Evolutionary conservation across 2,797 vertebrate species (phyloP).

Genomic region (Chrosomus eos): DNA sequence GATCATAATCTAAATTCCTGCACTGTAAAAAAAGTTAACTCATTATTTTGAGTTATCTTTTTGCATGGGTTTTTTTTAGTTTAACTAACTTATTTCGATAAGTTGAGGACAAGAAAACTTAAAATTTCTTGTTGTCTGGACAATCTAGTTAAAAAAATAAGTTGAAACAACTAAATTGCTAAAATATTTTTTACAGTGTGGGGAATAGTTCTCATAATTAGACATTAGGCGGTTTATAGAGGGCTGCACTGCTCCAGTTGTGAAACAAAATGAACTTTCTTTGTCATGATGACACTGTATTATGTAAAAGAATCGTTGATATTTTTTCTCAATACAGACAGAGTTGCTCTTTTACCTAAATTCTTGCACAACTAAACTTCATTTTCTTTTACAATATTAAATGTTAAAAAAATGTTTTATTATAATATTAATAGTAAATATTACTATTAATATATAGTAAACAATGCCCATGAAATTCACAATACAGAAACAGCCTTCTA

Average conservation of each 20-base stretch:
- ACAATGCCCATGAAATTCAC: no score
- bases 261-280: background rate
- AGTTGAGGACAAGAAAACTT: no score
- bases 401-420: background rate
- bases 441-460: no score
- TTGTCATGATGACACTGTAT: background rate
- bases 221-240: background rate
- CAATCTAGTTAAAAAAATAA: no score
- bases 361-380: background rate
- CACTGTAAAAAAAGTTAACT: no score
- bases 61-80: no score
- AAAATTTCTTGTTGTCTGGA: no score
- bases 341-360: background rate
- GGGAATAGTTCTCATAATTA: conserved; percentile 24
- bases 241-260: background rate
- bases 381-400: background rate
- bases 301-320: background rate
- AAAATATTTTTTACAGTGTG: no score
- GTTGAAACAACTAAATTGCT: no score
- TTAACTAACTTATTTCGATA: no score
- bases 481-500: no score
- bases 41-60: no score
- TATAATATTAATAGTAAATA: background rate
- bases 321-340: background rate
- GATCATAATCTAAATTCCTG: conserved; percentile 34